phyloP scores from a whole-genome alignment of 2,888 invertebrate species.

The Drosophila mulleri region DNA sequence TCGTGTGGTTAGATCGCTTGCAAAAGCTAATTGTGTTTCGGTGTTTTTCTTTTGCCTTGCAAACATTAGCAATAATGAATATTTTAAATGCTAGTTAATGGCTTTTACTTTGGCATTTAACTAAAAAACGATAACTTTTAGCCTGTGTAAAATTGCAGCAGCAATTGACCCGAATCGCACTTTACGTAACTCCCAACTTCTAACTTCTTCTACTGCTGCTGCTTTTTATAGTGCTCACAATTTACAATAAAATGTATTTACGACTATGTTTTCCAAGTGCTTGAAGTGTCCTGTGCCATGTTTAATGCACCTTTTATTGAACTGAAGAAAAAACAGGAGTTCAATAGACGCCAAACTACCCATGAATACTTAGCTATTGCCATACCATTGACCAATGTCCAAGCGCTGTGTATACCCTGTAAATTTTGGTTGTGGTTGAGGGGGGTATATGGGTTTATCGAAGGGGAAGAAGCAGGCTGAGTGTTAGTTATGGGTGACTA shows the following conservation, averaged over 20 bases:
- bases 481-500: neutral
- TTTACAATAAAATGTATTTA: slow-evolving; percentile 79
- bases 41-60: slow-evolving; percentile 20
- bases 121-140: slow-evolving; percentile 29
- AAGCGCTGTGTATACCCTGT: slow-evolving; percentile 2
- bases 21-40: slow-evolving; percentile 51
- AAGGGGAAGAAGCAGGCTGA: neutral
- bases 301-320: slow-evolving; percentile 79
- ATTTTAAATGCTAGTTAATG: slow-evolving; percentile 64
- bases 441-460: neutral
- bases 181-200: neutral
- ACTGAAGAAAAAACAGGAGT: slow-evolving; percentile 72
- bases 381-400: slow-evolving; percentile 42
- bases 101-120: slow-evolving; percentile 38
- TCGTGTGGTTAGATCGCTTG: slow-evolving; percentile 49
- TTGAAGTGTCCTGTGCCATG: slow-evolving; percentile 54
- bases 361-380: slow-evolving; percentile 13
- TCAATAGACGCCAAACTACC: slow-evolving; percentile 63
- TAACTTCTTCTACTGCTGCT: too few species aligned
- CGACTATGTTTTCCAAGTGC: slow-evolving; percentile 74
- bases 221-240: slow-evolving; percentile 64
- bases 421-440: neutral
- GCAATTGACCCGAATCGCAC: slow-evolving; percentile 47
- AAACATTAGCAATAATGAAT: slow-evolving; percentile 62
- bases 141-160: slow-evolving; percentile 15